Base-by-base conservation (phyloP, 2,797 vertebrate genomes). In the Pseudopleuronectes americanus region DNA sequence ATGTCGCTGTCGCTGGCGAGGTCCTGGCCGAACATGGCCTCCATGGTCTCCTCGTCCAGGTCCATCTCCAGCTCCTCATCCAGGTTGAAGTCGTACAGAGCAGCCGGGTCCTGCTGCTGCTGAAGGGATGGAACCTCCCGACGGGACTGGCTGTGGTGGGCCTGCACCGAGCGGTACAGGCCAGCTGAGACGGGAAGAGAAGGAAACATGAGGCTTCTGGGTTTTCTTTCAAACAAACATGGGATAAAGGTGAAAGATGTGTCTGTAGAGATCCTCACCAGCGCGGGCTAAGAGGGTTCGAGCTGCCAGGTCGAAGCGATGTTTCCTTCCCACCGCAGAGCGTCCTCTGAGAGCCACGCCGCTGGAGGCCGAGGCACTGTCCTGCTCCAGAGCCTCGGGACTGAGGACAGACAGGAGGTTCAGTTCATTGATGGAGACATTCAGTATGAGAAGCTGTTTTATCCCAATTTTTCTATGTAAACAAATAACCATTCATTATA, bases 1-100 rank as follows among this genome's bases (percentile, higher is more conserved):
- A 99, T 99, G 96, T 99, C 97, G 49, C 96, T 96, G 94, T 99
- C 98, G 62, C 94, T 94, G 87, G 96, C 94, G 62, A 99, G 95
- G 85, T 99, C 98, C 92, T 98, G 97, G 69, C 97, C 97, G 70
- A 99, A 99, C 97, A 99, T 98, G 89, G 97, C 97, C 92, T 99
- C 98, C 97, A 99, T 98, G 31, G 98, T 96, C 93, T 99, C 98
- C 84, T 99, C 97, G 71, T 99, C 98, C 66, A 99, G 95, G 92
- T 99, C 97, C 81, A 99, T 96, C 93, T 99, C 98, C 83, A 99
- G 80, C 86, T 99, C 98, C 57, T 99, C 98, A 13, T 99, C 98
- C 89, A 99, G 91, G 93, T 98, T 99, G 90, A 99, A 97, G 92
- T 99, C 98, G 22, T 98, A 99, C 3, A 99, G 92, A 0, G 96